Conservation (phyloP, 2,113 vertebrate species). For the Sinocyclocheilus grahami region DNA sequence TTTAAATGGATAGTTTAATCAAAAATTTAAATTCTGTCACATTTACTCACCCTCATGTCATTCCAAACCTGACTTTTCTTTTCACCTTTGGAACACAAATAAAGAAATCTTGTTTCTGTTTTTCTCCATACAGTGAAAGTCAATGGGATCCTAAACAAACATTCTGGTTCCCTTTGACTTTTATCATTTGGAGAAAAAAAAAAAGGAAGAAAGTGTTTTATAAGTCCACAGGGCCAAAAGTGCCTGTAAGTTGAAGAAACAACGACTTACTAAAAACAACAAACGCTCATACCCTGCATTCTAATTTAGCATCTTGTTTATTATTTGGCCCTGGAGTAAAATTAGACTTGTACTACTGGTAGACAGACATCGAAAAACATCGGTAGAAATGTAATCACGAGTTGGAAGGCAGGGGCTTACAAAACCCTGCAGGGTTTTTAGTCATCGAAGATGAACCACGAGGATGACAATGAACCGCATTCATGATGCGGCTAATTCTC, state of each 20-base stretch:
- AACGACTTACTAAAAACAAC: background rate
- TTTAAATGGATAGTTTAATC: background rate
- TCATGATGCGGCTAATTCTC: background rate
- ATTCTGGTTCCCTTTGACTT: too few relatives aligned
- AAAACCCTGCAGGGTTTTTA: constrained; percentile 1
- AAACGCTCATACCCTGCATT: background rate
- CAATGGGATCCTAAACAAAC: too few relatives aligned
- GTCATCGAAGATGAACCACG: background rate
- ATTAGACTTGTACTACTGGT: background rate
- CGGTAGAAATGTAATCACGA: background rate
- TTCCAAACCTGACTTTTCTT: background rate
- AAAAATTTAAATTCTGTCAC: too few relatives aligned
- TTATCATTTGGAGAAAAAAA: too few relatives aligned
- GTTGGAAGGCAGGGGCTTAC: background rate
- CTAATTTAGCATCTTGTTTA: background rate
- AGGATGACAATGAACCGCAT: background rate
- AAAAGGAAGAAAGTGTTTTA: background rate
- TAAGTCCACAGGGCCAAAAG: background rate
- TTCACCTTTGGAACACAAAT: too few relatives aligned
- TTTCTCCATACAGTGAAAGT: background rate
- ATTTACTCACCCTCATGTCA: background rate
- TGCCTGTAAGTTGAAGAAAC: background rate
- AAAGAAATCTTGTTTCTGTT: background rate
- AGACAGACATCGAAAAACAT: background rate
- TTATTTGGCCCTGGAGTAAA: background rate